Percentiles rank a stretch among this genome's conserved stretches.
These are phyloP conservation scores for Meriones unguiculatus DNA, from an alignment of 2,113 vertebrate species.

Conservation along the genomic window DNA sequence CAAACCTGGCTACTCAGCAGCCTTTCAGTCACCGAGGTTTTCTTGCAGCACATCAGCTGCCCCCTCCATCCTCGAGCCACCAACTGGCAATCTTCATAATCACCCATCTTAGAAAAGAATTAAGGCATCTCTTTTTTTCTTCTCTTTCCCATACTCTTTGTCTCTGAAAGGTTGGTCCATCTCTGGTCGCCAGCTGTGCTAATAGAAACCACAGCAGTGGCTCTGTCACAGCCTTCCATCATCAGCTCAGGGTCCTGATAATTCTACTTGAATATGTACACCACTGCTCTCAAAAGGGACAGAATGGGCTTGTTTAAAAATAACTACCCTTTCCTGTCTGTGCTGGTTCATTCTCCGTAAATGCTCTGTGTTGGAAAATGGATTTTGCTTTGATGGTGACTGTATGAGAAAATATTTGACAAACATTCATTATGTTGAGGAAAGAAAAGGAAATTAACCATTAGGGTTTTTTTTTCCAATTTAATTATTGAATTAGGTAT, in stretches of 20 bases:
- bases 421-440: slow-evolving; percentile 18
- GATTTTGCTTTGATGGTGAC: slow-evolving; percentile 6
- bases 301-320: slow-evolving; percentile 70
- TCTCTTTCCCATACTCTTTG: not conserved
- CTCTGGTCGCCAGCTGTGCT: slow-evolving; percentile 15
- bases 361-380: slow-evolving; percentile 44
- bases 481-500: not conserved
- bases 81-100: slow-evolving; percentile 25
- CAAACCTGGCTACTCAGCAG: not conserved
- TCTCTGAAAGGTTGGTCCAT: slow-evolving; percentile 15
- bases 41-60: not conserved
- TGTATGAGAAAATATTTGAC: not conserved
- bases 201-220: slow-evolving; percentile 60
- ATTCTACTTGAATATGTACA: slow-evolving; percentile 58
- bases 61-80: not conserved
- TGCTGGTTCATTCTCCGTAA: slow-evolving; percentile 60
- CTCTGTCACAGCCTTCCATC: slow-evolving; percentile 21
- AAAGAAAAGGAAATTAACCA: slow-evolving; percentile 23
- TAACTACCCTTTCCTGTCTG: slow-evolving; percentile 57
- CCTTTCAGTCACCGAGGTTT: not conserved
- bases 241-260: slow-evolving; percentile 22
- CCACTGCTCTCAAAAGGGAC: slow-evolving; percentile 49
- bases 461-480: not conserved
- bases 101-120: not conserved
- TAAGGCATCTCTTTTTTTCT: not conserved